Conservation (phyloP, 2,888 invertebrate species). For the Cremastinae sp. region DNA sequence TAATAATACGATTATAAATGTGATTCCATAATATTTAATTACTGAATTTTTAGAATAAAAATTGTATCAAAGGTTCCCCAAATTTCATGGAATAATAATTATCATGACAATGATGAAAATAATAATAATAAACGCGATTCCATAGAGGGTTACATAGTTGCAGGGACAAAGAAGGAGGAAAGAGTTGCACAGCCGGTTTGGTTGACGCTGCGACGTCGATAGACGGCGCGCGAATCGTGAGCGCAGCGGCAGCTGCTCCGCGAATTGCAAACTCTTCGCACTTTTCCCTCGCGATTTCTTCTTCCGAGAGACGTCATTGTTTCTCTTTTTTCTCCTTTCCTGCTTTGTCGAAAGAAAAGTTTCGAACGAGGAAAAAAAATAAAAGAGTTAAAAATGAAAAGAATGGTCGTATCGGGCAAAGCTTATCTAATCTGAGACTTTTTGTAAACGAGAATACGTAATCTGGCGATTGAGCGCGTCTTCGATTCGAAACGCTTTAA, state of each 20-base stretch:
- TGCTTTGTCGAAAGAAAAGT: background rate
- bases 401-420: constrained; percentile 12
- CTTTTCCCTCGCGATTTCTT: constrained; percentile 5
- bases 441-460: constrained; percentile 12
- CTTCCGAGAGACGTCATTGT: constrained; percentile 32
- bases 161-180: constrained; percentile 43
- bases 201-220: constrained; percentile 23
- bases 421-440: constrained; percentile 23
- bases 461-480: background rate
- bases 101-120: background rate
- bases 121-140: background rate
- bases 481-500: background rate
- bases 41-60: too few relatives aligned
- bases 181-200: constrained; percentile 40
- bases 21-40: too few relatives aligned
- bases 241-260: constrained; percentile 25
- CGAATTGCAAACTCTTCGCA: constrained; percentile 6
- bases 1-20: too few relatives aligned
- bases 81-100: too few relatives aligned
- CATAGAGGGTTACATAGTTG: background rate
- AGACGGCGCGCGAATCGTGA: constrained; percentile 15
- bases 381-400: too few relatives aligned
- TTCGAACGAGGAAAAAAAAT: constrained; percentile 23
- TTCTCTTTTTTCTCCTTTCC: constrained; percentile 5
- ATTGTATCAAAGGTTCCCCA: too few relatives aligned